A percentile compares a stretch with the other conserved stretches of the same genome.
phyloP scores from a whole-genome alignment of 2,113 vertebrate genomes.

The Gymnarchus niloticus region DNA sequence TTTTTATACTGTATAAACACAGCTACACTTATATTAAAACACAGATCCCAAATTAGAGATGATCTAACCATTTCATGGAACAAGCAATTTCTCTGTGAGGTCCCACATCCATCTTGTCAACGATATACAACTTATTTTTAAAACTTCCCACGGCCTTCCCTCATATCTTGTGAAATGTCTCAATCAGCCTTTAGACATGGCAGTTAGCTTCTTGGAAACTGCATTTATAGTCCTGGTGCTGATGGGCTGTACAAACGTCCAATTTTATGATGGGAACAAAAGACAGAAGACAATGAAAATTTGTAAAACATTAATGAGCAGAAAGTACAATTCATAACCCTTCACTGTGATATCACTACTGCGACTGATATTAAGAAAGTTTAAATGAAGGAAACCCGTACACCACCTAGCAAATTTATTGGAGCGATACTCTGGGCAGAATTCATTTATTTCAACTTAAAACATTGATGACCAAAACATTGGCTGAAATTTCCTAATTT shows the following conservation, averaged over 20 bases:
- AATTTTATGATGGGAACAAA: neutral
- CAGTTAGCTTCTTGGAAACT: neutral
- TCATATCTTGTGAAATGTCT: neutral
- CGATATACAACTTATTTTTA: neutral
- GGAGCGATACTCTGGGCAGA: neutral
- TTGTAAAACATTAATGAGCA: neutral
- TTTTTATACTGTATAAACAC: too few relatives aligned
- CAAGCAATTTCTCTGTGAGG: neutral
- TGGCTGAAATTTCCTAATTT: neutral
- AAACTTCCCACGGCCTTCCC: neutral
- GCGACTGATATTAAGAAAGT: neutral
- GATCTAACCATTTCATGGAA: neutral
- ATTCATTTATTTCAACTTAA: neutral
- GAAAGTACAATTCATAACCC: neutral
- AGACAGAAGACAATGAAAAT: neutral
- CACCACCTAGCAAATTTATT: neutral
- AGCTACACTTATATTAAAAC: neutral
- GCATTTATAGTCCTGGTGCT: neutral
- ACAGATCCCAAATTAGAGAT: neutral
- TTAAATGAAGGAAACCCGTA: neutral
- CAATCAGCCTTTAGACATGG: neutral
- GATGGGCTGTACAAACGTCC: neutral
- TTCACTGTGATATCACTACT: neutral
- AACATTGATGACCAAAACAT: constrained; percentile 1
- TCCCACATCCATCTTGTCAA: neutral